Evolutionary conservation across 2,797 vertebrate species (phyloP).

Genomic region (Garrulus glandarius): DNA sequence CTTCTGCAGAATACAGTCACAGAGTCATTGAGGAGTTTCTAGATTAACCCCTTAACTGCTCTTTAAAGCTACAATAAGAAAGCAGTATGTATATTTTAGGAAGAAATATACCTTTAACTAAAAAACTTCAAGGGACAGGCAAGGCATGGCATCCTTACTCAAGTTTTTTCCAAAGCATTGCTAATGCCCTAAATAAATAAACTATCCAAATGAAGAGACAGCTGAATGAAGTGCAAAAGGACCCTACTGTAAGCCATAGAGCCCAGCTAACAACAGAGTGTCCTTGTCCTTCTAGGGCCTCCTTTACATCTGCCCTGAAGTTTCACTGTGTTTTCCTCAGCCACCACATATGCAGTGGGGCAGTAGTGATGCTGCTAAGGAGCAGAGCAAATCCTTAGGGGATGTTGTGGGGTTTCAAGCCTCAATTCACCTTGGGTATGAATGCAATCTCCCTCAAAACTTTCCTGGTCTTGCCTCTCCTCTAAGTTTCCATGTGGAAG

Average conservation of each 20-base stretch:
- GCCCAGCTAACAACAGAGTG: neutral
- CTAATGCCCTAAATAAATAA: neutral
- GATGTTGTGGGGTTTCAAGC: neutral
- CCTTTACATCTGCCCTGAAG: neutral
- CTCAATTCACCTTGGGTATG: neutral
- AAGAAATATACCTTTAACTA: neutral
- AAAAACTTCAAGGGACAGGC: neutral
- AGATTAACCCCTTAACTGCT: conserved; percentile 22
- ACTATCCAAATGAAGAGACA: neutral
- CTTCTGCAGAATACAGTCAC: conserved; percentile 18
- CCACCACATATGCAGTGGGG: neutral
- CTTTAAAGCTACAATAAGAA: neutral
- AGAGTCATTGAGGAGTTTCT: neutral
- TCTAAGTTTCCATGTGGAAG: neutral
- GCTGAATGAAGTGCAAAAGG: neutral
- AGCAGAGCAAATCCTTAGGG: neutral
- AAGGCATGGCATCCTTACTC: neutral
- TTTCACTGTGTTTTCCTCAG: neutral
- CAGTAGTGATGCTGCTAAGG: neutral
- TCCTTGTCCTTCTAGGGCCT: neutral
- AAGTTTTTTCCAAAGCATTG: neutral
- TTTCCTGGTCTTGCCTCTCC: neutral
- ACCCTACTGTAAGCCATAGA: neutral
- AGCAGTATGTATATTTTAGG: neutral
- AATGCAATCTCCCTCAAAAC: neutral